A percentile compares a stretch with the other conserved stretches of the same genome.
Conservation (phyloP, 2,113 vertebrate genomes). For the Actenoides lindsayi region DNA sequence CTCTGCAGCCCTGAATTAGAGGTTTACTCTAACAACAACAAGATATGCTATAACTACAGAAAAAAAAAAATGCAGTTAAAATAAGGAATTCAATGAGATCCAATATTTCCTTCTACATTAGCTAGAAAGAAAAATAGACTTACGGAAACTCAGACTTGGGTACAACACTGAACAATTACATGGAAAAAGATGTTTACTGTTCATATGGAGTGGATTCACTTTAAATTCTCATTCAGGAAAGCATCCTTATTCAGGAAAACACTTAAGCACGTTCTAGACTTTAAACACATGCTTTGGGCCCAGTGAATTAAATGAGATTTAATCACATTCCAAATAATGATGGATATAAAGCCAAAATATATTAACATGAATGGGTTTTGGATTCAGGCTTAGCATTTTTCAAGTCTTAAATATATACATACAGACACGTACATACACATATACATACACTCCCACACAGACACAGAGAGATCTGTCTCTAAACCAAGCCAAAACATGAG, state of each 20-base stretch:
- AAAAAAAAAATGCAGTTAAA: background rate
- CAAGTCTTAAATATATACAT: conserved; percentile 25
- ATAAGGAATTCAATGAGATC: background rate
- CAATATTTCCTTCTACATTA: background rate
- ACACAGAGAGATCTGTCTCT: conserved; percentile 24
- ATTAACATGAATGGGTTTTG: conserved; percentile 6
- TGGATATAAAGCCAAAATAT: conserved; percentile 29
- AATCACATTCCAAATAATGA: conserved; percentile 28
- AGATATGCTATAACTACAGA: background rate
- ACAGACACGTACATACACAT: conserved; percentile 14
- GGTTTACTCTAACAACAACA: background rate
- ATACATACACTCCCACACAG: conserved; percentile 38
- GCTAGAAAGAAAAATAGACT: background rate
- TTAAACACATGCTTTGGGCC: conserved; percentile 23
- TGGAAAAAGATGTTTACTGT: background rate
- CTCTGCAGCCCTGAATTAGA: background rate
- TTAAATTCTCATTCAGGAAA: background rate
- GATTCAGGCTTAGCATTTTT: conserved; percentile 7
- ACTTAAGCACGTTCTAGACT: conserved; percentile 23
- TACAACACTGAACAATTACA: fast-evolving
- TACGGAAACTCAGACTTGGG: background rate
- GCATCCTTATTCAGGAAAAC: background rate
- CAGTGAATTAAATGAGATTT: conserved; percentile 2
- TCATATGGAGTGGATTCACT: background rate
- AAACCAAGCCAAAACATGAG: conserved; percentile 13